These are phyloP conservation scores for Rhinichthys osculus DNA, from an alignment of 2,797 vertebrate genomes.

Conservation along the genomic window DNA sequence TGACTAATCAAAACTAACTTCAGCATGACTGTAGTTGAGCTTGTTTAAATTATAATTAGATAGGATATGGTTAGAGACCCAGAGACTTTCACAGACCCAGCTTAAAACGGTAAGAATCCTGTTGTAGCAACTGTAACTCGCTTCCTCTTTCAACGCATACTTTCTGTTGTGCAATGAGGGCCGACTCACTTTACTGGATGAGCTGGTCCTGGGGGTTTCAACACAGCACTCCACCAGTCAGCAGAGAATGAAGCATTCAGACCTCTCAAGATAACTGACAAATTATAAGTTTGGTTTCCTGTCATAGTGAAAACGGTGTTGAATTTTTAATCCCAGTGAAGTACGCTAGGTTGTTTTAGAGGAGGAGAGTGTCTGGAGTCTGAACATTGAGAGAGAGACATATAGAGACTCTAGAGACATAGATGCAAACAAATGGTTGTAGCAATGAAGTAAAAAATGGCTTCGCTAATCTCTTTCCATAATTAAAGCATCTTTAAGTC, in stretches of 20 bases:
- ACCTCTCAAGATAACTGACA: neutral
- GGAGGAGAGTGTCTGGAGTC: neutral
- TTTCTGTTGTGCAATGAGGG: slow-evolving; percentile 13
- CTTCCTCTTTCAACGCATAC: neutral
- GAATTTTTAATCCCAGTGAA: neutral
- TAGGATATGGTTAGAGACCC: neutral
- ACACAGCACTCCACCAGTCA: neutral
- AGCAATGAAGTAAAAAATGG: neutral
- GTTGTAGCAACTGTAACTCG: slow-evolving; percentile 14
- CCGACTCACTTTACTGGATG: slow-evolving; percentile 7
- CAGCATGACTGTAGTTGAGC: neutral
- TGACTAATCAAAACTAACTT: too few relatives aligned
- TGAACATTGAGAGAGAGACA: neutral
- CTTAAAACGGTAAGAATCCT: neutral
- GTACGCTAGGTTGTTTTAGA: neutral
- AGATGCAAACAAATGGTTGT: neutral
- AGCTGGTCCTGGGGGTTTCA: neutral
- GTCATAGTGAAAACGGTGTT: neutral
- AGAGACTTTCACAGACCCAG: neutral
- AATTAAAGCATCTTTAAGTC: neutral
- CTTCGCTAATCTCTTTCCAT: neutral
- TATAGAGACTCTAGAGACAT: neutral
- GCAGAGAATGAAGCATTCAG: neutral
- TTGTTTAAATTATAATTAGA: neutral
- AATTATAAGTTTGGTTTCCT: neutral